A percentile compares a stretch with the other conserved stretches of the same genome.
Conservation (phyloP, 2,797 vertebrate species). For the Sternotherus odoratus region DNA sequence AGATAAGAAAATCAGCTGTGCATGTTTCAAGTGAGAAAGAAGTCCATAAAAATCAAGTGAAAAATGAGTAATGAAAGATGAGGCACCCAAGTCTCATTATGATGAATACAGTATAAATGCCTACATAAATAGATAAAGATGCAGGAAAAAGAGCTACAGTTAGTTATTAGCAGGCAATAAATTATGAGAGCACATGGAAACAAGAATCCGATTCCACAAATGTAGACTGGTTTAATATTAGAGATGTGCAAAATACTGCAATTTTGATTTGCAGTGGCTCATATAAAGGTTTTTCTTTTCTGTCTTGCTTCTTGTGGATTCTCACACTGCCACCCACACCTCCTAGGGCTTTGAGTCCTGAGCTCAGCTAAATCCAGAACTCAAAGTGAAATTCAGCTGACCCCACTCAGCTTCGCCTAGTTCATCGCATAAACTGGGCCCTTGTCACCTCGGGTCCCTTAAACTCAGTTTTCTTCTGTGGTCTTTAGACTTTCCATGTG, state of each 20-base stretch:
- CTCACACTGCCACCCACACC: not conserved
- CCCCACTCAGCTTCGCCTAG: not conserved
- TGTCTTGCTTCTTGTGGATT: not conserved
- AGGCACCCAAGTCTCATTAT: accelerated
- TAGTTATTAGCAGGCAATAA: not conserved
- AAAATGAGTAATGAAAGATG: not conserved
- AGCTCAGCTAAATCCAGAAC: not conserved
- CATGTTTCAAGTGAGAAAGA: accelerated
- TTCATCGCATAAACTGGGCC: not conserved
- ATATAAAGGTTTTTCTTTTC: not conserved
- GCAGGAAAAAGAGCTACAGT: not conserved
- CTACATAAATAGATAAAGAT: not conserved
- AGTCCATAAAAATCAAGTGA: not conserved
- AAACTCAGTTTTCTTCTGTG: not conserved
- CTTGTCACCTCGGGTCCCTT: not conserved
- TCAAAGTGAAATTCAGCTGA: not conserved
- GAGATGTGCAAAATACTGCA: not conserved
- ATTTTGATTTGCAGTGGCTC: not conserved
- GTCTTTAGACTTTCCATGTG: not conserved
- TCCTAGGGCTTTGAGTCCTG: not conserved
- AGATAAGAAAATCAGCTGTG: not conserved
- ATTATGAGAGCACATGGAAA: not conserved
- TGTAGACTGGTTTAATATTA: not conserved
- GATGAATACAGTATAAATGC: not conserved
- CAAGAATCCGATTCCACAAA: not conserved